Percentiles rank a stretch among this genome's conserved stretches.
Conservation (phyloP, 35 echinoderm and acorn worm genomes). For the Antedon bifida region DNA sequence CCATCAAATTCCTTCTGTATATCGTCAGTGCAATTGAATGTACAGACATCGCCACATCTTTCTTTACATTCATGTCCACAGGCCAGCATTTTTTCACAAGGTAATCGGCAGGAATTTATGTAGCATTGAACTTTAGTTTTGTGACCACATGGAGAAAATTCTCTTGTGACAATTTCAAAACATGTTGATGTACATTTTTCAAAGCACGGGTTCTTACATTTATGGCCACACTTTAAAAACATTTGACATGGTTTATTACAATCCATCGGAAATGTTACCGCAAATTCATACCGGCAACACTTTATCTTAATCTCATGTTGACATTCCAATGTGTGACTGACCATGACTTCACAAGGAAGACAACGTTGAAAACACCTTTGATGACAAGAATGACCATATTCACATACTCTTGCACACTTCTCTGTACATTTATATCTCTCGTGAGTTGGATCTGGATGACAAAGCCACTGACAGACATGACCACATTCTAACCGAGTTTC, state of each 20-base stretch:
- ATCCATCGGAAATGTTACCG: too few relatives aligned
- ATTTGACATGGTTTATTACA: slow-evolving; percentile 9
- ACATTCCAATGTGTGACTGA: slow-evolving; percentile 11
- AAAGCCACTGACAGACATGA: slow-evolving; percentile 36
- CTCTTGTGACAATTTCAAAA: neutral
- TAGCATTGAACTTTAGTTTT: neutral
- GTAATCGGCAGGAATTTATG: neutral
- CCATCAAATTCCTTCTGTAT: neutral
- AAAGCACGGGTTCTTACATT: neutral
- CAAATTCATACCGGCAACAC: neutral
- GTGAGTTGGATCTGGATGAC: slow-evolving; percentile 59
- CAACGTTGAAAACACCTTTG: slow-evolving; percentile 19
- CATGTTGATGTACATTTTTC: neutral
- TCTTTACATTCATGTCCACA: neutral
- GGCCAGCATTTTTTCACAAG: neutral
- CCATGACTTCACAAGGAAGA: neutral
- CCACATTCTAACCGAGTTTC: slow-evolving; percentile 48
- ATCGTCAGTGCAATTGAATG: neutral
- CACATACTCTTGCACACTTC: slow-evolving; percentile 20
- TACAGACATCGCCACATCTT: neutral
- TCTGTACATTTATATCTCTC: slow-evolving; percentile 18
- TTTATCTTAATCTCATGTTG: neutral
- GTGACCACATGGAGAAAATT: slow-evolving; percentile 5
- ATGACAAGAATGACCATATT: slow-evolving; percentile 16
- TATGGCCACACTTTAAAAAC: slow-evolving; percentile 12